phyloP scores from a whole-genome alignment of 2,888 invertebrate species.

The Tethea ocularis region DNA sequence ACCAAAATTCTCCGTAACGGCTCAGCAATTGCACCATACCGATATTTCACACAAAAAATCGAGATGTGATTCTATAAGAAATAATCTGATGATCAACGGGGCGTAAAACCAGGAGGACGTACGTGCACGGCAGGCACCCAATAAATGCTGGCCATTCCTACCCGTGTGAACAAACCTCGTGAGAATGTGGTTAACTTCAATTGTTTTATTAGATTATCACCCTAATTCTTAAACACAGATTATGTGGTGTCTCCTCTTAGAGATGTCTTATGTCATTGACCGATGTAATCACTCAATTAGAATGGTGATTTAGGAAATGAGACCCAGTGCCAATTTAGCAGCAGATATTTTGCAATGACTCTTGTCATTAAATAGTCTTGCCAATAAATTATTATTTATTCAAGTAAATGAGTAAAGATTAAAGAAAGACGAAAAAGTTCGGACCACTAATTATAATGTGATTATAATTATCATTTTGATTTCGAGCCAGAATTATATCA shows the following conservation, averaged over 20 bases:
- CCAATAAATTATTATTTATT: too few relatives aligned
- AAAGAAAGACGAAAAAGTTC: too few relatives aligned
- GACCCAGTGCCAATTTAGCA: neutral
- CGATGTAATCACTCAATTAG: neutral
- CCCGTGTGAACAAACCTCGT: slow-evolving; percentile 67
- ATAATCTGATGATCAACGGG: slow-evolving; percentile 55
- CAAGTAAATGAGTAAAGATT: too few relatives aligned
- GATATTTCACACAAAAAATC: slow-evolving; percentile 42
- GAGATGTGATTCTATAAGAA: slow-evolving; percentile 15
- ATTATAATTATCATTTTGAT: too few relatives aligned
- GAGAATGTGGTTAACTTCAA: slow-evolving; percentile 67
- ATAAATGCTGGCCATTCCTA: slow-evolving; percentile 45
- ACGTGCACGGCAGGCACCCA: slow-evolving; percentile 60
- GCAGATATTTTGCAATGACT: neutral
- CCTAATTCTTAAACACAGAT: slow-evolving; percentile 18
- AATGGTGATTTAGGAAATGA: neutral
- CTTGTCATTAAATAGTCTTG: too few relatives aligned
- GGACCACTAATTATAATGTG: too few relatives aligned
- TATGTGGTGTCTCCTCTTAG: slow-evolving; percentile 1
- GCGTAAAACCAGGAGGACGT: slow-evolving; percentile 69
- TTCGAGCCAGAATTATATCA: too few relatives aligned
- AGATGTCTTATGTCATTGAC: neutral
- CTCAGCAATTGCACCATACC: slow-evolving; percentile 35
- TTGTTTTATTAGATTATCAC: slow-evolving; percentile 37
- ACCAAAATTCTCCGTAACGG: slow-evolving; percentile 33